These are phyloP conservation scores for Falco cherrug DNA, from an alignment of 2,797 vertebrate genomes.

Conservation along the genomic window DNA sequence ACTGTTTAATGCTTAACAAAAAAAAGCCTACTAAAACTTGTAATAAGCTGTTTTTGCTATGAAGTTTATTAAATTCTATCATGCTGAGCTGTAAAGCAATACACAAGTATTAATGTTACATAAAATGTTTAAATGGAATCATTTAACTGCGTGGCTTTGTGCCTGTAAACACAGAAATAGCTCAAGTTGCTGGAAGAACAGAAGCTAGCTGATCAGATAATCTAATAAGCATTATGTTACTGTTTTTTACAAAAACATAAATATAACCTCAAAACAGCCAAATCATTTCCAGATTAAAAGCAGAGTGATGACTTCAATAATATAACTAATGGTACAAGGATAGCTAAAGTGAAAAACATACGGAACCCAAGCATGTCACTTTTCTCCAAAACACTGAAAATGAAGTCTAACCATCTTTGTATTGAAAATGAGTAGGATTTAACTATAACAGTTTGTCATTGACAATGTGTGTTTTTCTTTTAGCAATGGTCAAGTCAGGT, in stretches of 20 bases:
- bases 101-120: not conserved
- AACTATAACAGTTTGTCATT: not conserved
- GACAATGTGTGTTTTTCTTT: not conserved
- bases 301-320: not conserved
- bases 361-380: not conserved
- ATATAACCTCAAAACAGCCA: not conserved
- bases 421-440: not conserved
- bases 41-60: not conserved
- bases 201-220: not conserved
- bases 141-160: not conserved
- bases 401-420: not conserved
- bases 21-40: not conserved
- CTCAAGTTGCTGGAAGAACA: conserved; percentile 20
- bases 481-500: not conserved
- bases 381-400: not conserved
- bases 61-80: not conserved
- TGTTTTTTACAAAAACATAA: not conserved
- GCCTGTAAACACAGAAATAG: conserved; percentile 24
- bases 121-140: conserved; percentile 14
- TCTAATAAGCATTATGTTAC: not conserved
- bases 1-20: not conserved
- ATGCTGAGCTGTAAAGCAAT: not conserved
- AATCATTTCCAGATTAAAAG: not conserved
- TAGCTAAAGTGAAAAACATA: not conserved
- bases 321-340: not conserved